Evolutionary conservation across 2,113 vertebrate genomes (phyloP).

Genomic region (Riparia riparia): DNA sequence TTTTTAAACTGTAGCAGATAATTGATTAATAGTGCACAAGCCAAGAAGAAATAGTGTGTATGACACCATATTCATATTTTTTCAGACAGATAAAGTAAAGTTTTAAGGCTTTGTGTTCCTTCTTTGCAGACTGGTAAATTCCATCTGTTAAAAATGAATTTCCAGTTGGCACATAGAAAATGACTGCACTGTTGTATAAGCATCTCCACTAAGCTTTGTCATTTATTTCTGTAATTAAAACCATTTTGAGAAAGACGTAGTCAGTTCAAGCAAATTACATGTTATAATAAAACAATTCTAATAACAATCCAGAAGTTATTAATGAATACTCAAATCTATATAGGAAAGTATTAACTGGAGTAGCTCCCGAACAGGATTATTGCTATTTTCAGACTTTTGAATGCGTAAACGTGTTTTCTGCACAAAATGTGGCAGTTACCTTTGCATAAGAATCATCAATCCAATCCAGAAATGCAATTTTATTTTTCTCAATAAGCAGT

Average conservation of each 20-base stretch:
- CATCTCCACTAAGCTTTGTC: constrained; percentile 69
- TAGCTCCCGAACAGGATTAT: constrained; percentile 67
- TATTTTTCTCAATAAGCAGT: constrained; percentile 67
- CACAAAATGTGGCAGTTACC: constrained; percentile 70
- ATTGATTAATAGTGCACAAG: neutral
- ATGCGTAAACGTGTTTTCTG: constrained; percentile 66
- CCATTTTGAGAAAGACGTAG: constrained; percentile 59
- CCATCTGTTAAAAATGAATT: constrained; percentile 66
- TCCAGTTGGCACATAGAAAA: constrained; percentile 69
- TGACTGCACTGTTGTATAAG: constrained; percentile 71
- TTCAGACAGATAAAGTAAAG: constrained; percentile 21
- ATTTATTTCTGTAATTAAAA: constrained; percentile 81
- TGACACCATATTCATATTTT: neutral
- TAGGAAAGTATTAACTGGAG: constrained; percentile 62
- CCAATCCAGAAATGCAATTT: constrained; percentile 69
- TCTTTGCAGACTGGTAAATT: constrained; percentile 38
- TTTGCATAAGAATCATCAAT: constrained; percentile 78
- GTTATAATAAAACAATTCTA: constrained; percentile 75
- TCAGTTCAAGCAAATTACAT: constrained; percentile 72
- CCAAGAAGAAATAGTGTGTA: neutral
- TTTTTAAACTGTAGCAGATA: neutral
- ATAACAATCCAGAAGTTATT: constrained; percentile 71
- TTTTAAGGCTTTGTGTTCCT: neutral
- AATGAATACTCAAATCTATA: constrained; percentile 69
- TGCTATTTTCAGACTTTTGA: constrained; percentile 55